phyloP scores from a whole-genome alignment of 2,888 invertebrate genomes.

The Standfussiana lucernea region DNA sequence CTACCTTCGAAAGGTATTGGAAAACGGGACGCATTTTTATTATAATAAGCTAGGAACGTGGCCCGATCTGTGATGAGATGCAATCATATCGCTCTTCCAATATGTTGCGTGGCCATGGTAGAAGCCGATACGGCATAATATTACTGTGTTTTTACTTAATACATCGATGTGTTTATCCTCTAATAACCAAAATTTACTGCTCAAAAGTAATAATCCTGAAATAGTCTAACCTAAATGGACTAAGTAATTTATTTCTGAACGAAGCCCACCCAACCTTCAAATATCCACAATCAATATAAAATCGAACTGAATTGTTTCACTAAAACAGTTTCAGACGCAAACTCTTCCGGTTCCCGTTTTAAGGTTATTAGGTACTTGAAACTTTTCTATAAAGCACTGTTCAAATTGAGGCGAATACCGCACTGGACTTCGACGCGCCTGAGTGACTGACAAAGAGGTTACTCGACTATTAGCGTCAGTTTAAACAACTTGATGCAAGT shows the following conservation, averaged over 20 bases:
- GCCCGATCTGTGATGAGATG: constrained; percentile 43
- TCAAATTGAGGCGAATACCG: background rate
- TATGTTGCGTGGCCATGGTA: constrained; percentile 23
- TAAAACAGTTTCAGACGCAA: background rate
- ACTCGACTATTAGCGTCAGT: no score
- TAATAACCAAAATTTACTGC: no score
- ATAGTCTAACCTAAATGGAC: no score
- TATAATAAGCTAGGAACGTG: constrained; percentile 34
- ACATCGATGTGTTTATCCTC: no score
- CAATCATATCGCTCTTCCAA: constrained; percentile 56
- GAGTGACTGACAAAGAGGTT: no score
- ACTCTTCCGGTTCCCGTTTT: background rate
- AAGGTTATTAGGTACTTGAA: background rate
- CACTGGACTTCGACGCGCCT: no score
- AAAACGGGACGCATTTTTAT: constrained; percentile 43
- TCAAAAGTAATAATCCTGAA: background rate
- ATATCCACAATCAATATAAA: background rate
- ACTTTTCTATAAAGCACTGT: background rate
- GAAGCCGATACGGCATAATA: constrained; percentile 17
- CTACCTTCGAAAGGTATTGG: constrained; percentile 41
- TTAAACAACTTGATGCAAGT: no score
- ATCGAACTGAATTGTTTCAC: background rate
- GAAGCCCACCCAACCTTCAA: no score
- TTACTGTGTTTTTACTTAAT: no score
- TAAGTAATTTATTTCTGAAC: no score